These are phyloP conservation scores for Kryptolebias marmoratus DNA, from an alignment of 2,113 vertebrate species.

Conservation along the genomic window DNA sequence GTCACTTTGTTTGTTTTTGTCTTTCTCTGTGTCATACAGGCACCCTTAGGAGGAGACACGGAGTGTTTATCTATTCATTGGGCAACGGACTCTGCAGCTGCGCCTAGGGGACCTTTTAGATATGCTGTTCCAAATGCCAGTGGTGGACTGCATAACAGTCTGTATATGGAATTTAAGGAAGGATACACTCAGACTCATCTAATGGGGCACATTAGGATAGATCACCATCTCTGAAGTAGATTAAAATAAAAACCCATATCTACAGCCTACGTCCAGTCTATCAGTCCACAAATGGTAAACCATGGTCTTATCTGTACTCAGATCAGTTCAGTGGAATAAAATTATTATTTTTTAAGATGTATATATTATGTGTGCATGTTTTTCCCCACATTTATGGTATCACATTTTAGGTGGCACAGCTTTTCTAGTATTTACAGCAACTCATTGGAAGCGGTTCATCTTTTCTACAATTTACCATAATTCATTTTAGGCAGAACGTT, in stretches of 20 bases:
- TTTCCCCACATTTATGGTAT: too few species aligned
- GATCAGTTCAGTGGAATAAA: too few species aligned
- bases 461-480: too few species aligned
- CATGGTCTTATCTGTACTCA: too few species aligned
- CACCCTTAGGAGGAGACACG: slow-evolving; percentile 33
- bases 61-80: slow-evolving; percentile 48
- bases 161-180: background rate
- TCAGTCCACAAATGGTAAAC: too few species aligned
- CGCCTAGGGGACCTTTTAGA: slow-evolving; percentile 42
- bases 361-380: too few species aligned
- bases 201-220: slow-evolving; percentile 11
- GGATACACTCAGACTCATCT: slow-evolving; percentile 12
- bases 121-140: slow-evolving; percentile 23
- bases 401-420: too few species aligned
- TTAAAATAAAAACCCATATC: background rate
- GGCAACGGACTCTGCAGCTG: slow-evolving; percentile 47
- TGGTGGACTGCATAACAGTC: background rate
- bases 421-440: too few species aligned
- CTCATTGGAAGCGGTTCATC: too few species aligned
- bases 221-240: background rate
- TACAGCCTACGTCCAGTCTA: background rate
- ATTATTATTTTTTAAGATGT: too few species aligned
- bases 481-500: too few species aligned
- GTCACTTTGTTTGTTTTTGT: slow-evolving; percentile 58
- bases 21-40: slow-evolving; percentile 27